These are phyloP conservation scores for Chromobotia macracanthus DNA, from an alignment of 2,797 vertebrate species.

Conservation along the genomic window DNA sequence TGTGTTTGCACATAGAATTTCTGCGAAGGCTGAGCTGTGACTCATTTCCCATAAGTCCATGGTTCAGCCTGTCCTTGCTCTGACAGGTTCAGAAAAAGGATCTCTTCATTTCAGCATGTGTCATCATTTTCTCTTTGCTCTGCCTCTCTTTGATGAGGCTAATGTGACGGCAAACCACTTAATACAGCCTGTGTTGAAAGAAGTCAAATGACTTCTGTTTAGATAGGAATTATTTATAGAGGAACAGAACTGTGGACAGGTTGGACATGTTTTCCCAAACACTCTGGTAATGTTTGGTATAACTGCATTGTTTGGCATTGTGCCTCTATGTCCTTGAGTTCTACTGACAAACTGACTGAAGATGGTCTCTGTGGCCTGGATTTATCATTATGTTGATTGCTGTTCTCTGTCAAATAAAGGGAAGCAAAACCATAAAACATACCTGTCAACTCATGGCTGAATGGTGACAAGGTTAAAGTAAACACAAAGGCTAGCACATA, in stretches of 20 bases:
- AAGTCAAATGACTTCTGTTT: background rate
- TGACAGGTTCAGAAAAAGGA: constrained; percentile 1
- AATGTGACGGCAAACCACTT: background rate
- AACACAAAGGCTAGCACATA: too few species aligned
- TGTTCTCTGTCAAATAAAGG: background rate
- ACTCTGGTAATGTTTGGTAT: background rate
- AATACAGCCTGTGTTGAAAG: background rate
- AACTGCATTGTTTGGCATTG: background rate
- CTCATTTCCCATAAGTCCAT: constrained; percentile 8
- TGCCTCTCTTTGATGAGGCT: constrained; percentile 4
- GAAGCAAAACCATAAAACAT: background rate
- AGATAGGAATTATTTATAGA: background rate
- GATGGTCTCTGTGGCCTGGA: background rate
- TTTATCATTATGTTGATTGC: too few species aligned
- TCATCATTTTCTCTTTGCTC: constrained; percentile 20
- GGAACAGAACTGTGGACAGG: background rate
- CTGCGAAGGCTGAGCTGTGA: constrained; percentile 4
- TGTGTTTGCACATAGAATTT: background rate
- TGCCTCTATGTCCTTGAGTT: background rate
- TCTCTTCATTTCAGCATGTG: constrained; percentile 35
- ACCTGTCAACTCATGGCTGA: background rate
- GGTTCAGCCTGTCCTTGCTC: background rate
- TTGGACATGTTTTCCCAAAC: constrained; percentile 1
- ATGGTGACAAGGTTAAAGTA: background rate
- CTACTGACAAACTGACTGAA: background rate